A percentile compares a stretch with the other conserved stretches of the same genome.
phyloP scores from a whole-genome alignment of 2,113 vertebrate species.

The Thunnus thynnus region DNA sequence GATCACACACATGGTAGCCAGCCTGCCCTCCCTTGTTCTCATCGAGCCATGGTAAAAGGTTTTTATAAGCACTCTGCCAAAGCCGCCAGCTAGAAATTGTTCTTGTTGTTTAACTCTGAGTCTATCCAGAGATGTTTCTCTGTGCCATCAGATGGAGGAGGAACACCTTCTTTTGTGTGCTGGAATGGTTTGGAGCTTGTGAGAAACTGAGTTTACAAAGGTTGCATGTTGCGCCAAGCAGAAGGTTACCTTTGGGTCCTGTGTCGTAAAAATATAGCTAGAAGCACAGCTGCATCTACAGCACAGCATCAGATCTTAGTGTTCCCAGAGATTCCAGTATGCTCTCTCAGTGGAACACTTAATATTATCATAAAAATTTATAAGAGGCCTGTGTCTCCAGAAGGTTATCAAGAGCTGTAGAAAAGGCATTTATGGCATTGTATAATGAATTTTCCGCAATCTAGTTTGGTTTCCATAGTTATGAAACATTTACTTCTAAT shows the following conservation, averaged over 20 bases:
- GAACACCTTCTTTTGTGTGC: conserved; percentile 49
- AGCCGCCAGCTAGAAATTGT: conserved; percentile 63
- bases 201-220: conserved; percentile 33
- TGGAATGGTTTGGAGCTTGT: conserved; percentile 26
- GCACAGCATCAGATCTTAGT: conserved; percentile 18
- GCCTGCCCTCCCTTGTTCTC: conserved; percentile 70
- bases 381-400: conserved; percentile 32
- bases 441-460: conserved; percentile 38
- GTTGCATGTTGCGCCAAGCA: conserved; percentile 29
- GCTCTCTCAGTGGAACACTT: conserved; percentile 41
- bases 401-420: conserved; percentile 49
- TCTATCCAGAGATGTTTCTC: conserved; percentile 74
- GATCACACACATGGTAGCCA: conserved; percentile 79
- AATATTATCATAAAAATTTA: conserved; percentile 49
- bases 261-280: neutral
- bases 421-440: conserved; percentile 38
- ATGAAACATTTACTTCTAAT: conserved; percentile 54
- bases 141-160: conserved; percentile 57
- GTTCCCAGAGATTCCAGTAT: conserved; percentile 30
- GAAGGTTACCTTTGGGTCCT: conserved; percentile 47
- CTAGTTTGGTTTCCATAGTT: conserved; percentile 59
- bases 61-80: conserved; percentile 75
- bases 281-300: neutral
- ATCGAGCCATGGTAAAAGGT: conserved; percentile 75
- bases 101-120: conserved; percentile 72